Base-by-base conservation (phyloP, 1,140 invertebrate species). In the Pissodes strobi region DNA sequence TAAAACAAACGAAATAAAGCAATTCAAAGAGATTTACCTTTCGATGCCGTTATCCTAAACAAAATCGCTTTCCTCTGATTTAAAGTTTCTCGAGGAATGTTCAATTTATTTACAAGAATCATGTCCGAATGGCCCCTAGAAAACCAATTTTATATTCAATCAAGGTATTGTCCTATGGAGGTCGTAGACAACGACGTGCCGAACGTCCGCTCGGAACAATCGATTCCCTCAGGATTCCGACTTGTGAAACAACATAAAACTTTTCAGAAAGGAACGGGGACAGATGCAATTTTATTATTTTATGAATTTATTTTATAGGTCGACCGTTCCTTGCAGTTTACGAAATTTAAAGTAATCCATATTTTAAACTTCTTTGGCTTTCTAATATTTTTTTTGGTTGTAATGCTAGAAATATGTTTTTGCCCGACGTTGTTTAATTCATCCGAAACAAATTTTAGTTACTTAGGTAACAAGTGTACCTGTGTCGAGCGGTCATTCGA, bases 101-200 rank as follows among this genome's bases (percentile, higher is more conserved):
- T 39, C 43, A 46, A 46, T 46, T 46, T 46, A 22, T 46, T 22
- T 19, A 46, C 8, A 18, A 46, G 43, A 46, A 46, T 46, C 43
- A 46, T 46, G 43, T 21, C 43, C 18, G 21, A 46, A 22, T 22
- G 18, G 43, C 43, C 5, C 22, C 21, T 22, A 23, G 58, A 39
- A 61, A 61, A 51, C 46, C 58, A 49, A 61, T 61, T 61, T 61
- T 51, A 61, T 61, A 61, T 61, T 61, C 58, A 51, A 61, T 61
- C 58, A 39, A 49, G 46, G 58, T 51, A 61, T 61, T 61, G 58
- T 61, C 56, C 56, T 58, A 43, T 27, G 53, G 22, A 43, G 13
- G 53, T 56, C 38, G 53, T 49, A 48, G 13, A 37, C 18, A 34
- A 48, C 56, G 43, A 57, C 53, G 53, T 57, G 53, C 53, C 38